These are phyloP conservation scores for Strigamia maritima DNA, from an alignment of 2,888 invertebrate genomes.

Conservation along the genomic window DNA sequence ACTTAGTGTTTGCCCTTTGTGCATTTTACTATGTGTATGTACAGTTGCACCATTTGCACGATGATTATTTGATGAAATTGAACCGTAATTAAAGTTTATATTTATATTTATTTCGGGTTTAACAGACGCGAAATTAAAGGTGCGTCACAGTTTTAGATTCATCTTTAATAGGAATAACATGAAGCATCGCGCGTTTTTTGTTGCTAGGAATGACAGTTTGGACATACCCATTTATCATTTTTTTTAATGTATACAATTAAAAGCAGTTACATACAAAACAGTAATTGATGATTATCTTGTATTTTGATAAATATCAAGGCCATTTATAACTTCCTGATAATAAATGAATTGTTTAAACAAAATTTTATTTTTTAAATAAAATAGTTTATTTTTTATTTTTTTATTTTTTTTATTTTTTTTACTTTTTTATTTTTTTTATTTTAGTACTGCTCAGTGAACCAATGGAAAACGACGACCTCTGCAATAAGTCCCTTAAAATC, in stretches of 20 bases:
- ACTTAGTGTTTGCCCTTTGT: not conserved
- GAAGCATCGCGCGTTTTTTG: too few relatives aligned
- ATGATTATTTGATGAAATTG: not conserved
- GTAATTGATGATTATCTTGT: not conserved
- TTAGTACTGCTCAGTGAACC: slow-evolving; percentile 78
- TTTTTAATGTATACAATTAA: not conserved
- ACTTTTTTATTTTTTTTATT: slow-evolving; percentile 39
- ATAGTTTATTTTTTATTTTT: too few relatives aligned
- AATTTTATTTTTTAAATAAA: too few relatives aligned
- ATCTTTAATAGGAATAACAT: not conserved
- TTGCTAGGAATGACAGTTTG: not conserved
- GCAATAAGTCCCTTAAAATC: slow-evolving; percentile 89
- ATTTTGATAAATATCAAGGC: not conserved
- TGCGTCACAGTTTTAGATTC: too few relatives aligned
- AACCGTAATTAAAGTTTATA: not conserved
- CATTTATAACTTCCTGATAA: not conserved
- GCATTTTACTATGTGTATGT: not conserved
- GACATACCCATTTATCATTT: not conserved
- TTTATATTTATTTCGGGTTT: not conserved
- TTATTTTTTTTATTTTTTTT: not conserved
- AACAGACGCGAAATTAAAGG: too few relatives aligned
- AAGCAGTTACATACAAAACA: not conserved
- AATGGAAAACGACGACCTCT: slow-evolving; percentile 65
- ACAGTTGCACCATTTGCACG: not conserved
- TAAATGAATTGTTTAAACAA: not conserved